Conservation (phyloP, 2,888 invertebrate species). For the Holacanthella duospinosa region DNA sequence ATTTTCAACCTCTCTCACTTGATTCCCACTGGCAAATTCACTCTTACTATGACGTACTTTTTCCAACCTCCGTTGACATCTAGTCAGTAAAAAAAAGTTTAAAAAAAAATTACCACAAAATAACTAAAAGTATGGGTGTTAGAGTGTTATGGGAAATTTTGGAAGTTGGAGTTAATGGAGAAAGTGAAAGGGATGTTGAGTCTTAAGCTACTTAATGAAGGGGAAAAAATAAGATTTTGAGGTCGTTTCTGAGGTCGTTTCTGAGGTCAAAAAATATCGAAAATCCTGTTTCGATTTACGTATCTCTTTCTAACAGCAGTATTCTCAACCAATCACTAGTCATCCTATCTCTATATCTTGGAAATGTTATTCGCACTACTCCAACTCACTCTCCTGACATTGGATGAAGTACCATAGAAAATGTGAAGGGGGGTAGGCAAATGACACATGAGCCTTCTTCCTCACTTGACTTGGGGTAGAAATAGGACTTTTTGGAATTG, state of each 20-base stretch:
- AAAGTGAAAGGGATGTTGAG: too few relatives aligned
- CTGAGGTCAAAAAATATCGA: background rate
- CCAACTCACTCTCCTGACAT: background rate
- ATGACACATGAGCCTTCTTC: too few relatives aligned
- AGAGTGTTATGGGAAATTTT: background rate
- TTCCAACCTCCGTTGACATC: slow-evolving; percentile 2
- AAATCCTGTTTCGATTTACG: background rate
- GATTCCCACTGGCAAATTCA: too few relatives aligned
- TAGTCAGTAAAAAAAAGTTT: background rate
- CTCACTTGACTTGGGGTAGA: too few relatives aligned
- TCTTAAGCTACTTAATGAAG: background rate
- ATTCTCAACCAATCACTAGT: background rate
- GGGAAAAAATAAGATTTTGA: too few relatives aligned
- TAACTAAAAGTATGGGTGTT: too few relatives aligned
- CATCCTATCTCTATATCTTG: background rate
- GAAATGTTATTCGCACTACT: background rate
- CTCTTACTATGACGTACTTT: too few relatives aligned
- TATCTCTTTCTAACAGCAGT: background rate
- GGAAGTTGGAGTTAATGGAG: background rate
- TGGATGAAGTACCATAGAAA: slow-evolving; percentile 2
- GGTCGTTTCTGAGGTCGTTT: background rate
- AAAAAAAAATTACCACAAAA: background rate
- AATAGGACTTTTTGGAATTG: slow-evolving; percentile 23
- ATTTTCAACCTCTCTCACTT: background rate
- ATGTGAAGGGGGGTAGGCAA: background rate